A percentile compares a stretch with the other conserved stretches of the same genome.
Conservation (phyloP, 2,888 invertebrate species). For the Andrena bucephala region DNA sequence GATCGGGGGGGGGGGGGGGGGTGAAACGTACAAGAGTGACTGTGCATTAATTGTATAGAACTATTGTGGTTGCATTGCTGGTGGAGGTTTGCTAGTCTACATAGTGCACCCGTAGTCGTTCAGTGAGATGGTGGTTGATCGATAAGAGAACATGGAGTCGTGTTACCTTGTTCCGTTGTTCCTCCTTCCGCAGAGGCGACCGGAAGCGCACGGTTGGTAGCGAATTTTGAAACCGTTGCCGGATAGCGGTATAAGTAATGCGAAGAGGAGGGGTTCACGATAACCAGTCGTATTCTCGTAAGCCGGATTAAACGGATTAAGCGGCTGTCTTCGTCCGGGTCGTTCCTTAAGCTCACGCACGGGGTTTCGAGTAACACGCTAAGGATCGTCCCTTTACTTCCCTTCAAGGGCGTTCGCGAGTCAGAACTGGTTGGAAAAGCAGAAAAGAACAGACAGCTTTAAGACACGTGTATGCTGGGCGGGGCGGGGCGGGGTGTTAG, state of each 20-base stretch:
- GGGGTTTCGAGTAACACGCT: slow-evolving; percentile 68
- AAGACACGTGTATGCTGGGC: slow-evolving; percentile 21
- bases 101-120: slow-evolving; percentile 42
- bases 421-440: slow-evolving; percentile 54
- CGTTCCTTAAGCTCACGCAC: slow-evolving; percentile 72
- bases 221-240: slow-evolving; percentile 63
- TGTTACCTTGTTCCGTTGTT: slow-evolving; percentile 53
- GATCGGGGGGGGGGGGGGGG: no score
- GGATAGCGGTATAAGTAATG: slow-evolving; percentile 73
- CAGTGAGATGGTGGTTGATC: slow-evolving; percentile 48
- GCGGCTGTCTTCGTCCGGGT: slow-evolving; percentile 72
- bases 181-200: slow-evolving; percentile 37
- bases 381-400: slow-evolving; percentile 62
- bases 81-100: slow-evolving; percentile 38
- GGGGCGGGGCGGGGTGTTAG: neutral
- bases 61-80: slow-evolving; percentile 36
- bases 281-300: slow-evolving; percentile 74
- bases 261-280: slow-evolving; percentile 68
- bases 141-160: slow-evolving; percentile 57
- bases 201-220: slow-evolving; percentile 63
- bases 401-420: slow-evolving; percentile 48
- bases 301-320: slow-evolving; percentile 75
- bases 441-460: slow-evolving; percentile 50
- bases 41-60: slow-evolving; percentile 35
- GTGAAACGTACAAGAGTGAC: neutral